Base-by-base conservation (phyloP, 2,113 vertebrate genomes). In the Azemiops feae region DNA sequence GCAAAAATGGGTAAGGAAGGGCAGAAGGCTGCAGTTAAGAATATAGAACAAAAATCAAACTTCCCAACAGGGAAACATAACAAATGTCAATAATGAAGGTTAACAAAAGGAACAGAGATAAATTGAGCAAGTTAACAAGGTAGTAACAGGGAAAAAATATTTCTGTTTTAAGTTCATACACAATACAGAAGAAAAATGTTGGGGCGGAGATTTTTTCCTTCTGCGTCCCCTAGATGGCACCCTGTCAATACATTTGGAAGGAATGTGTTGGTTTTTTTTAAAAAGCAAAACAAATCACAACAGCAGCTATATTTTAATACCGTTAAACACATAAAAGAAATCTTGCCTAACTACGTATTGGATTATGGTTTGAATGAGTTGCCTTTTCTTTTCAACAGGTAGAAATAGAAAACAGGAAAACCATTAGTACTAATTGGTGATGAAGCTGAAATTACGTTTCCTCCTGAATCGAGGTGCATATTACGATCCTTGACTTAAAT, bases 231-330 rank as follows among this genome's bases (percentile, higher is more conserved):
- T 87, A 85, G 81, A 10, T 22, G 87, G 50, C 91, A 93, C 30
- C 43, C 23, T 0, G 25, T 60, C 25, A 27, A 95, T 92, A 47
- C 0, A 0, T 88, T 89, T 93, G 11, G 50, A 74, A 74, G 34
- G 4, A 54, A 74, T n/a, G 0, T 27, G n/a, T 64, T 47, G 1
- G 6, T 47, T 9, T 50, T 50, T 50, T 50, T 50, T 9, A 1
- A 22, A 45, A 58, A 39, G 4, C 1, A 1, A 5, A 45, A 30
- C 20, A 27, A 53, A 14, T 27, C 22, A 30, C 0, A 43, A 54
- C 0, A 43, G 4, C n/a, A 11, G 8, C 60, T 4, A 0, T 3
- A 0, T 11, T 57, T 23, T 4, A 88, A 74, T 3, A 3, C 47
- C 39, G 6, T 27, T 25, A 30, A 25, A 9, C 27, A 69, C 25